Evolutionary conservation across 2,797 vertebrate species (phyloP).

Genomic region (Spondyliosoma cantharus): DNA sequence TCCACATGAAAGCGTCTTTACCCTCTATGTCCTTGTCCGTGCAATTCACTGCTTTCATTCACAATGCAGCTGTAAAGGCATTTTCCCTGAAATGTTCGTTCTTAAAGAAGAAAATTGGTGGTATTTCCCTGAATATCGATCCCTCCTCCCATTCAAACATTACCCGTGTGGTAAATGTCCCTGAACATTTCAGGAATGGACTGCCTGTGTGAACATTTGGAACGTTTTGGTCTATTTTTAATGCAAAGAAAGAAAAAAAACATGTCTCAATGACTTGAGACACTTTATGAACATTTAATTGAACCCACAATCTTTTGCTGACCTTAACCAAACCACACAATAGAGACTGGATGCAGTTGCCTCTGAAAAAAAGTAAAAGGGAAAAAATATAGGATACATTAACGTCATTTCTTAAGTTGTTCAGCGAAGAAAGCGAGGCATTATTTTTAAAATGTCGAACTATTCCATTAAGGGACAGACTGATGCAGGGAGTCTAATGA

Average conservation of each 20-base stretch:
- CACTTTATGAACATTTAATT: not conserved
- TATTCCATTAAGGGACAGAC: conserved; percentile 5
- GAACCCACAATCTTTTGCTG: not conserved
- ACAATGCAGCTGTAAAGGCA: too few relatives aligned
- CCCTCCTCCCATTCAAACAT: too few relatives aligned
- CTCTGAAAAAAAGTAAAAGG: not conserved
- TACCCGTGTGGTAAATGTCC: too few relatives aligned
- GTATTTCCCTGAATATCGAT: too few relatives aligned
- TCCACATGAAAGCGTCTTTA: too few relatives aligned
- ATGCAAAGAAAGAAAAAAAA: not conserved
- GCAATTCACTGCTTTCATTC: too few relatives aligned
- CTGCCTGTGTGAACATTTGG: not conserved
- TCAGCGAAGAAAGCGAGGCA: not conserved
- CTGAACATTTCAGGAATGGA: too few relatives aligned
- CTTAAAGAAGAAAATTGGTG: too few relatives aligned
- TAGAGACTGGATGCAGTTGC: not conserved
- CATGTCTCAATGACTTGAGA: not conserved
- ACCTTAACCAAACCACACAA: not conserved
- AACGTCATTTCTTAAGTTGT: not conserved
- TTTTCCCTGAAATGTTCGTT: too few relatives aligned
- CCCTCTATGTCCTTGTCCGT: too few relatives aligned
- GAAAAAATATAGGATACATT: too few relatives aligned
- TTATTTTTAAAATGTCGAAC: conserved; percentile 10
- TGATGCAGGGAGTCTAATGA: not conserved
- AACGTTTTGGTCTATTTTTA: not conserved